Evolutionary conservation across 2,888 invertebrate genomes (phyloP), one percentile per base, ranked within the genome.

Genomic region (Eulithis testata): DNA sequence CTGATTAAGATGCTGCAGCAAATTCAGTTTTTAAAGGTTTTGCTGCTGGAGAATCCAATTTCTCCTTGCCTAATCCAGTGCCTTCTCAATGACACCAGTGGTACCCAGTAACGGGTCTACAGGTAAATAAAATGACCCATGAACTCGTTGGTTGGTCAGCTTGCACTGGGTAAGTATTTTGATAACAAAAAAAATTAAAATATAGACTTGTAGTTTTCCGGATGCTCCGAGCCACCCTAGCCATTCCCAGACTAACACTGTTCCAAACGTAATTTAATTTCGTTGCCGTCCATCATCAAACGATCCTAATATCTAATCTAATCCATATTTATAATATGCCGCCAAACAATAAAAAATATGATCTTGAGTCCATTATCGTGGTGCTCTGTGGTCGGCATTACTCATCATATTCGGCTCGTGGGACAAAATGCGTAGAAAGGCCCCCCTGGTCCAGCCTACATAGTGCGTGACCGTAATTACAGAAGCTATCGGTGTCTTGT

Each of bases 401-500:
- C 73, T 78, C 74, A 75, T 77, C 73, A 76, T 69, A 73, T 76
- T 74, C 68, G 66, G 68, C 60, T 73, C 80, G 81, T 81, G 81
- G 80, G 81, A 66, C 63, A 62, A 55, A 60, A 57, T 45, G 60
- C 52, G 49, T 77, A 78, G 77, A 77, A 79, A 81, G 75, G 76
- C 74, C 71, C 65, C 56, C 57, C 11, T 66, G 73, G 57, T 73
- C 75, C 73, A 72, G 75, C 84, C 58, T 55, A 57, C 44, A 44
- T 60, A 60, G 66, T 85, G 89, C 89, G 89, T 89, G 89, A 83
- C 82, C 79, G 73, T 88, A 89, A 89, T 89, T 85, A 84, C 79
- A 77, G 81, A 75, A 73, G 80, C 79, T 82, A 84, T 87, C 84
- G 79, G 84, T 85, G 87, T 86, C 88, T 87, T 84, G 83, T 74